Evolutionary conservation across 2,797 vertebrate genomes (phyloP), one percentile per base, ranked within the genome.

Genomic region (Selene dorsalis): DNA sequence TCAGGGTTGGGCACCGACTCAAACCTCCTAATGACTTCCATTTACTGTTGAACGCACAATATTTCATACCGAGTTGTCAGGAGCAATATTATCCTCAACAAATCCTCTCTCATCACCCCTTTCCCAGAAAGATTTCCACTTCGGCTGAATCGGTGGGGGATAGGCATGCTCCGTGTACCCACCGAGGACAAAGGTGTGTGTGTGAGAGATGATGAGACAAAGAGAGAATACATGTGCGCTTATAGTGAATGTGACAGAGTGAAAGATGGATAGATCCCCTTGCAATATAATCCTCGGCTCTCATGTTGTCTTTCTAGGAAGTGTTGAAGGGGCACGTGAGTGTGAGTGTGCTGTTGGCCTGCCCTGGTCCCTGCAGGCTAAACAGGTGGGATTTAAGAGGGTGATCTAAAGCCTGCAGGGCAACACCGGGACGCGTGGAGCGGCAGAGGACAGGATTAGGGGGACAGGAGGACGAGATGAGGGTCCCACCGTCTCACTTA

Each of bases 371-470:
- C 77, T 63, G 32, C 71, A 75, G 76, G 75, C 72, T 55, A 69
- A 90, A 92, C 91, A 93, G 92, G 91, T 93, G 92, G 87, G 85
- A 81, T 92, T 91, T 91, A 90, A 87, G 82, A 82, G 88, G 56
- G 75, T 69, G 66, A 85, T 66, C 75, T 71, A 73, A 90, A 87
- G 71, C 75, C 69, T 84, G 80, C n/a, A 7, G 77, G 73, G 55
- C 66, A 65, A 69, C 77, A 75, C 77, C 4, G 53, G 61, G 57
- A 53, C 35, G 20, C 47, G 53, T 77, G 62, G 77, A 35, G 71
- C 5, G 75, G 35, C 63, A 67, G 60, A 64, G 81, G 69, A 74
- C 67, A 38, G 86, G 84, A 89, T 90, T 86, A 89, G 76, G 66
- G 50, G 56, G 60, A 53, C 59, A 9, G 24, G 52, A 71, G 76